Conservation (phyloP, 2,888 invertebrate genomes). For the Phaonia tiefii region DNA sequence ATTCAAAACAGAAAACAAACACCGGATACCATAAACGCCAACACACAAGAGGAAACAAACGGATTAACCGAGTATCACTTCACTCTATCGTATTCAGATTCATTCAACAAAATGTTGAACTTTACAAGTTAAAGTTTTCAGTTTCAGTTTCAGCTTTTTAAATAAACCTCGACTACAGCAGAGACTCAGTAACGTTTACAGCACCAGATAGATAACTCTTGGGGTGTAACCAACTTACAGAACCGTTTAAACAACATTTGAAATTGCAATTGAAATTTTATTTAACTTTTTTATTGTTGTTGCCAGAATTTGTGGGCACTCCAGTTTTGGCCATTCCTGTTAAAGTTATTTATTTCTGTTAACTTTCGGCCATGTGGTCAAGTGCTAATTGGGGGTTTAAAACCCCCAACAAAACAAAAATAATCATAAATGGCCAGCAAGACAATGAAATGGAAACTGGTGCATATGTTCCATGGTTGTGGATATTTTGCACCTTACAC, state of each 20-base stretch:
- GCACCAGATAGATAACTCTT: conserved; percentile 1
- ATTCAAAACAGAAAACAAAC: conserved; percentile 50
- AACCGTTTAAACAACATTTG: conserved; percentile 5
- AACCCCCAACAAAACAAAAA: not conserved
- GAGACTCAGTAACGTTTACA: conserved; percentile 4
- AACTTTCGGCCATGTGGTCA: conserved; percentile 5
- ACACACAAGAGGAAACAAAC: conserved; percentile 50
- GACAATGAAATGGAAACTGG: no score
- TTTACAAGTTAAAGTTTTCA: no score
- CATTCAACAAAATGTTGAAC: not conserved
- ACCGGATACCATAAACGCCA: conserved; percentile 67
- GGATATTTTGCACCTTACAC: no score
- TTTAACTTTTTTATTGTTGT: not conserved
- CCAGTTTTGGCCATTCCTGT: conserved; percentile 19
- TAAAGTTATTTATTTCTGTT: conserved; percentile 15
- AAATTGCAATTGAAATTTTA: conserved; percentile 21
- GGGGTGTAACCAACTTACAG: not conserved
- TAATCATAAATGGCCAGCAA: no score
- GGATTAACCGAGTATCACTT: conserved; percentile 17
- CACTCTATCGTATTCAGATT: conserved; percentile 1
- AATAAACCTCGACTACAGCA: not conserved
- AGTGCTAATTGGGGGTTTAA: conserved; percentile 26
- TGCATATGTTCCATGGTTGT: no score
- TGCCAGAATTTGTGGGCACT: not conserved
- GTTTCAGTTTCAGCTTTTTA: not conserved